These are phyloP conservation scores for Zelleria hepariella DNA, from an alignment of 2,888 invertebrate species.

Conservation along the genomic window DNA sequence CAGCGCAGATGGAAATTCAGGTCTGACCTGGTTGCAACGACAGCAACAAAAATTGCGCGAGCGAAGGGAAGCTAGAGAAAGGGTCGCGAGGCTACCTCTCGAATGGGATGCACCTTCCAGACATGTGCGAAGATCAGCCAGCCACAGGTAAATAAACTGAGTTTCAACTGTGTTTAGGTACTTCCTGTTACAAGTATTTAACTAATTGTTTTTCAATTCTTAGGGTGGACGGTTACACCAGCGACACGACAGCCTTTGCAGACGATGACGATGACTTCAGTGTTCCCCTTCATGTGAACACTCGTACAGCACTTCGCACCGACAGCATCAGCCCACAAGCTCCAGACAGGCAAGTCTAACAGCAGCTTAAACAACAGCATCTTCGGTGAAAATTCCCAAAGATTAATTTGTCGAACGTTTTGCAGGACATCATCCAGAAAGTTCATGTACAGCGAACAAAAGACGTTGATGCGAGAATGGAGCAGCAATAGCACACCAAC, in stretches of 20 bases:
- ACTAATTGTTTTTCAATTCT: slow-evolving; percentile 11
- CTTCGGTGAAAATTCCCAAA: background rate
- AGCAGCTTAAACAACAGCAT: background rate
- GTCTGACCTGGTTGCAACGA: slow-evolving; percentile 84
- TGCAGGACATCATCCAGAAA: slow-evolving; percentile 65
- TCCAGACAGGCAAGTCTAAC: slow-evolving; percentile 49
- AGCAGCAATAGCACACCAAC: slow-evolving; percentile 50
- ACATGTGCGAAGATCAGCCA: slow-evolving; percentile 63
- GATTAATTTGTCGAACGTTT: slow-evolving; percentile 11
- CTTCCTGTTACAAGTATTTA: background rate
- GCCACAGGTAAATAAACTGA: slow-evolving; percentile 59
- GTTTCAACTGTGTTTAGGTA: no score
- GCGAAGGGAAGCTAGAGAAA: slow-evolving; percentile 79
- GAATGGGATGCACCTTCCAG: slow-evolving; percentile 71
- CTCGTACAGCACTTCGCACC: slow-evolving; percentile 44
- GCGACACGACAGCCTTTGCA: slow-evolving; percentile 83
- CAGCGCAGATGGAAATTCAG: slow-evolving; percentile 51
- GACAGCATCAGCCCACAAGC: slow-evolving; percentile 61
- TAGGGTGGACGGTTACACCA: slow-evolving; percentile 82
- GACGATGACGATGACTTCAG: slow-evolving; percentile 82
- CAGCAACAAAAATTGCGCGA: slow-evolving; percentile 87
- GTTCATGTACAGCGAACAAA: slow-evolving; percentile 61
- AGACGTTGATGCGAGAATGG: slow-evolving; percentile 68
- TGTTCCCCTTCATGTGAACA: slow-evolving; percentile 79
- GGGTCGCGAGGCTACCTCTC: slow-evolving; percentile 79